Evolutionary conservation across 1,140 invertebrate species (phyloP).

Genomic region (Drosophila pachea): DNA sequence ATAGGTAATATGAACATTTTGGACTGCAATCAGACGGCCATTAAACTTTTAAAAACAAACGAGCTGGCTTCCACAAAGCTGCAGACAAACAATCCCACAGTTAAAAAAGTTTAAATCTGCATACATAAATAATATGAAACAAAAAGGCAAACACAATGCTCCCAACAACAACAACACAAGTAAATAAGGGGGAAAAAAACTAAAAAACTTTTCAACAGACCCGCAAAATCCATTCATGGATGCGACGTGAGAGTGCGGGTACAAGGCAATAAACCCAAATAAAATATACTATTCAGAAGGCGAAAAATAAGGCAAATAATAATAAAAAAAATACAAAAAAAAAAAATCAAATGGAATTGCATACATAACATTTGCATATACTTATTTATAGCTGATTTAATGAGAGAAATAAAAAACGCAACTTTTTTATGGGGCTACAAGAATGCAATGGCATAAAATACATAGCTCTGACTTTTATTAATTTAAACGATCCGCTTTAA

Average conservation of each 20-base stretch:
- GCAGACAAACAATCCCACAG: conserved; percentile 33
- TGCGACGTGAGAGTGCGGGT: conserved; percentile 13
- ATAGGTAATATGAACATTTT: conserved; percentile 45
- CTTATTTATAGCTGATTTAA: conserved; percentile 28
- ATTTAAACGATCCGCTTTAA: conserved; percentile 9
- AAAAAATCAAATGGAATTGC: conserved; percentile 30
- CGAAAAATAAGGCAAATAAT: conserved; percentile 4
- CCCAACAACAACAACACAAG: background rate
- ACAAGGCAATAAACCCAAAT: conserved; percentile 12
- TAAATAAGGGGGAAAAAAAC: conserved; percentile 4
- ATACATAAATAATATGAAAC: conserved; percentile 70
- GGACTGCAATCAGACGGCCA: conserved; percentile 53
- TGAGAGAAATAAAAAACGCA: conserved; percentile 16
- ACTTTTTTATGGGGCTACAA: conserved; percentile 4
- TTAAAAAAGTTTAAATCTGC: conserved; percentile 50
- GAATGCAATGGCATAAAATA: conserved; percentile 6
- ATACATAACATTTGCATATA: conserved; percentile 41
- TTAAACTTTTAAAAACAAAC: conserved; percentile 68
- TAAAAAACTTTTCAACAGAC: conserved; percentile 35
- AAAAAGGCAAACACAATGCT: conserved; percentile 43
- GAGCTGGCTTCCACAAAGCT: conserved; percentile 15
- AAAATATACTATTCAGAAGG: conserved; percentile 1
- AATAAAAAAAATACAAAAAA: conserved; percentile 16
- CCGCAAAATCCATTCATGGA: conserved; percentile 36
- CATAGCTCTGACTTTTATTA: conserved; percentile 10